Base-by-base conservation (phyloP, 1,140 invertebrate genomes). In the Musca domestica region DNA sequence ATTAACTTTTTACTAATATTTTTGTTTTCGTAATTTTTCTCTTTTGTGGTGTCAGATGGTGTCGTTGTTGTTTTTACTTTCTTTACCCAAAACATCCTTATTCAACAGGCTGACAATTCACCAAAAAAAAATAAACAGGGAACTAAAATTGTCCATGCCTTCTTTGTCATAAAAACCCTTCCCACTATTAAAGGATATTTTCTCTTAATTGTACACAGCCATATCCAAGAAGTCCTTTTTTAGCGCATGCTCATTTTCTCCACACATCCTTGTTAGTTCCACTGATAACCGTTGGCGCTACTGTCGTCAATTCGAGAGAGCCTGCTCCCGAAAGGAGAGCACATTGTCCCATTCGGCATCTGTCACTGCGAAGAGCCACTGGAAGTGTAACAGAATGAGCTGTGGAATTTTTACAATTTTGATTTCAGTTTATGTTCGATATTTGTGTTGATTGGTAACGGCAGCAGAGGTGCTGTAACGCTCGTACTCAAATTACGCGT, bases 391-490 rank as follows among this genome's bases (percentile, higher is more conserved):
- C 34, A 41, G 34, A 41, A 41, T 5, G 34, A 41, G 34, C 34
- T 41, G 34, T 41, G 34, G 34, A 58, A 61, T 19, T n/a, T 56
- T 67, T 52, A 52, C 49, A 67, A 61, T 58, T 61, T 61, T 61
- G 34, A 67, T 54, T 22, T 67, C 67, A 67, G 67, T 67, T 67
- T 54, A 67, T 27, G 67, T 67, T 67, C 67, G 67, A 67, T 67
- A 67, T 67, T 67, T 61, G 67, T 46, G 41, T 48, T 67, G 67
- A 67, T 67, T 67, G 67, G 67, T 61, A 67, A 54, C 65, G 65
- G 49, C 34, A 41, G 34, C 34, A 41, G 34, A 41, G 34, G 34
- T 41, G 34, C 34, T 41, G 34, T 41, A 41, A 41, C 34, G 34
- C 34, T 41, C 34, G 34, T 41, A 12, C 34, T 41, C 34, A 12